Percentiles rank a stretch among this genome's conserved stretches.
phyloP scores from a whole-genome alignment of 2,888 invertebrate genomes.

The Pilophorus perplexus region DNA sequence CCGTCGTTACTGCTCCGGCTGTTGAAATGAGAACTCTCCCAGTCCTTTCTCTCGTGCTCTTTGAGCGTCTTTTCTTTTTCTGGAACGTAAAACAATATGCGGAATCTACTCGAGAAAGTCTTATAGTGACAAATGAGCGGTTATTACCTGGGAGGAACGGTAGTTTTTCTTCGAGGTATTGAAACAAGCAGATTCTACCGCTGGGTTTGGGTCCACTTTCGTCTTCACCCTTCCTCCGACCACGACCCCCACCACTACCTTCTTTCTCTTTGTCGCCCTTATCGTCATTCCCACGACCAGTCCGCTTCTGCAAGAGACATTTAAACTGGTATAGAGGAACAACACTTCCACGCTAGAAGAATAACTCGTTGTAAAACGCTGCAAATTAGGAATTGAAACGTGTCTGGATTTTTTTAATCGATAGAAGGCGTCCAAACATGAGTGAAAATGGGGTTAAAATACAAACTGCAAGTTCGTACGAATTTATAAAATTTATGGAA shows the following conservation, averaged over 20 bases:
- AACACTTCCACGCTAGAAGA: too few relatives aligned
- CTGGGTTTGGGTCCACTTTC: constrained; percentile 62
- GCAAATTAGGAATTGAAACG: background rate
- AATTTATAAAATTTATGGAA: too few relatives aligned
- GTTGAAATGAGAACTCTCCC: constrained; percentile 28
- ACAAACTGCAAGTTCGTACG: too few relatives aligned
- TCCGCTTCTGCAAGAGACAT: constrained; percentile 45
- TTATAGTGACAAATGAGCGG: too few relatives aligned
- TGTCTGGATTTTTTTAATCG: too few relatives aligned
- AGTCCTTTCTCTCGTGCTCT: constrained; percentile 22
- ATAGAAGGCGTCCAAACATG: too few relatives aligned
- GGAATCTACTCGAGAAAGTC: too few relatives aligned
- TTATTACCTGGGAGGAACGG: constrained; percentile 53
- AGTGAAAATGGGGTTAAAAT: too few relatives aligned
- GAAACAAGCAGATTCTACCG: constrained; percentile 75
- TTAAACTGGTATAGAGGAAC: too few relatives aligned
- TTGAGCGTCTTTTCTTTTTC: constrained; percentile 26
- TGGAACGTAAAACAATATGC: background rate
- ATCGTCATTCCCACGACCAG: constrained; percentile 42
- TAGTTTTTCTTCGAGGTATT: constrained; percentile 78
- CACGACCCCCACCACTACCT: constrained; percentile 44
- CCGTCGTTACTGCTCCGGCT: background rate
- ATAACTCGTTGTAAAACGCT: background rate
- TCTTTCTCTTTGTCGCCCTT: constrained; percentile 50
- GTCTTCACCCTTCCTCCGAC: constrained; percentile 50